A percentile compares a stretch with the other conserved stretches of the same genome.
These are phyloP conservation scores for Vombatus ursinus DNA, from an alignment of 2,113 vertebrate species.

Conservation along the genomic window DNA sequence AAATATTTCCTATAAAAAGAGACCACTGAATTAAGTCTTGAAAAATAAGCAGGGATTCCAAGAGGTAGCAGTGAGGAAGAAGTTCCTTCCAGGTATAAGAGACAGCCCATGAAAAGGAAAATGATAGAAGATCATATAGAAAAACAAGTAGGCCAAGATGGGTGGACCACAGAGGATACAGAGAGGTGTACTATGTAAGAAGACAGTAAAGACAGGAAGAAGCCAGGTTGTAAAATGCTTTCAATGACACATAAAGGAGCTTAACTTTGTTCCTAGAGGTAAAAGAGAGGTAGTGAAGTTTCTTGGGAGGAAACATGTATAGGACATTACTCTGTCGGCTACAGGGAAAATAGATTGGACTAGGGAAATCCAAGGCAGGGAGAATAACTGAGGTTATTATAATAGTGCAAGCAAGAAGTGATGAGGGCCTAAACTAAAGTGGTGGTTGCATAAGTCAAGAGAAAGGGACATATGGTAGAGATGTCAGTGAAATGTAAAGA, in stretches of 20 bases:
- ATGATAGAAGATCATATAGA: neutral
- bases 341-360: neutral
- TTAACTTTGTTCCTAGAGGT: neutral
- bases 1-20: no score
- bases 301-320: neutral
- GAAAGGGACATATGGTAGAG: no score
- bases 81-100: neutral
- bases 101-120: neutral
- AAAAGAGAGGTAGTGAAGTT: neutral
- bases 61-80: no score
- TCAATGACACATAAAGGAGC: neutral
- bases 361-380: neutral
- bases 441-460: neutral
- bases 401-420: neutral
- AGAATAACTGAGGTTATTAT: neutral
- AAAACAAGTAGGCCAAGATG: neutral
- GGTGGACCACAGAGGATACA: neutral
- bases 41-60: no score
- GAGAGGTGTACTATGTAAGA: neutral
- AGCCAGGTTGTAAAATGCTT: neutral
- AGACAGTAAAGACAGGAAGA: neutral
- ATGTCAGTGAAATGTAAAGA: no score
- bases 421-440: neutral
- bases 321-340: neutral
- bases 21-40: no score